Evolutionary conservation across 2,797 vertebrate species (phyloP).

Genomic region (Parauchenoglanis punctatus): DNA sequence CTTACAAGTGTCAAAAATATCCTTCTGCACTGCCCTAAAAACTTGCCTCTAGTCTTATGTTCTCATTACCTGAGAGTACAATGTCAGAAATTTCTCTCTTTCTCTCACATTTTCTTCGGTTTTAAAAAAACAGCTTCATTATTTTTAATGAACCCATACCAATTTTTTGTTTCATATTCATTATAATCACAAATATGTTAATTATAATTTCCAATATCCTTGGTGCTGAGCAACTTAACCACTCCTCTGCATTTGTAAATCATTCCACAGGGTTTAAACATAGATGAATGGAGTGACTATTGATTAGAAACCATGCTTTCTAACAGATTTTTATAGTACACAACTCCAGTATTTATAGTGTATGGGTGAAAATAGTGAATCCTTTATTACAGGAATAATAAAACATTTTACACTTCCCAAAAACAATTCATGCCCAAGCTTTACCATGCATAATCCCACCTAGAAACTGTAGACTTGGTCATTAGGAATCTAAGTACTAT

Average conservation of each 20-base stretch:
- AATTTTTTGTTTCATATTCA: not conserved
- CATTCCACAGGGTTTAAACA: not conserved
- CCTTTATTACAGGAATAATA: not conserved
- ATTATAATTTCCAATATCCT: not conserved
- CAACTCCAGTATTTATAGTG: not conserved
- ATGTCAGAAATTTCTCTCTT: not conserved
- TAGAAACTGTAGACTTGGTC: not conserved
- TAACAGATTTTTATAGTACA: not conserved
- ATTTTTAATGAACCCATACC: not conserved
- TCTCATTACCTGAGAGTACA: not conserved
- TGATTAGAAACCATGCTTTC: not conserved
- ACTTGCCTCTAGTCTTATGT: not conserved
- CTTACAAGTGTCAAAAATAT: conserved; percentile 19
- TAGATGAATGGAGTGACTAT: not conserved
- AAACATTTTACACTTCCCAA: not conserved
- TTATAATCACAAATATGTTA: not conserved
- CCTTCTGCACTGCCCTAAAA: not conserved
- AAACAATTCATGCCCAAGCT: not conserved
- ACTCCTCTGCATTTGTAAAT: not conserved
- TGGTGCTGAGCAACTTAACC: not conserved
- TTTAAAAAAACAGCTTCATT: not conserved
- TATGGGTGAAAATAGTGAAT: not conserved
- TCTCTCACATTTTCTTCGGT: not conserved
- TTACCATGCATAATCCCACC: not conserved
- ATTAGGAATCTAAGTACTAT: not conserved